A percentile compares a stretch with the other conserved stretches of the same genome.
phyloP scores from a whole-genome alignment of 2,797 vertebrate genomes.

The Scomberomorus guttatus region DNA sequence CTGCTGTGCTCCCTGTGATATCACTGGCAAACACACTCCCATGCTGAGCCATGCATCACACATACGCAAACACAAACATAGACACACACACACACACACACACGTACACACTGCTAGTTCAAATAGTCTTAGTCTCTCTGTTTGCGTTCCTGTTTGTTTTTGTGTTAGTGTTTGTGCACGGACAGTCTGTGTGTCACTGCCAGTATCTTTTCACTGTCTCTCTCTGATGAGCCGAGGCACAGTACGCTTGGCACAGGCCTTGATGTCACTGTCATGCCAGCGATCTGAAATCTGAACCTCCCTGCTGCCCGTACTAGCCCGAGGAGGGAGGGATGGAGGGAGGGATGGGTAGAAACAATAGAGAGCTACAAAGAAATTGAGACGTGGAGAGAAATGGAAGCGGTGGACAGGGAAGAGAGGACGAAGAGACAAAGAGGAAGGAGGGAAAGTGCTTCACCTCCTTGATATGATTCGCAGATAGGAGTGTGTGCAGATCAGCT shows the following conservation, averaged over 20 bases:
- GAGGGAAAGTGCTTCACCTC: conserved; percentile 5
- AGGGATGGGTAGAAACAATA: not conserved
- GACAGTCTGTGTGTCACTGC: conserved; percentile 13
- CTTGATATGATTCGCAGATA: conserved; percentile 27
- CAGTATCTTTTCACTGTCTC: conserved; percentile 33
- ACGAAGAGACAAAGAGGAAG: not conserved
- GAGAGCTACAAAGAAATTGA: conserved; percentile 29
- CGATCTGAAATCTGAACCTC: conserved; percentile 74
- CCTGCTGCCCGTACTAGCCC: conserved; percentile 44
- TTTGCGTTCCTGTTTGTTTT: conserved; percentile 44
- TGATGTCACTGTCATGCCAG: conserved; percentile 68
- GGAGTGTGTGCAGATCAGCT: conserved; percentile 23
- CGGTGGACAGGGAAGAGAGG: not conserved
- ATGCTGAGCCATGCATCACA: conserved; percentile 26
- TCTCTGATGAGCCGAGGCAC: conserved; percentile 54
- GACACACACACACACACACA: conserved; percentile 1
- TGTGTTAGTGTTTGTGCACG: conserved; percentile 28
- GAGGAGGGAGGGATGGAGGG: conserved; percentile 19
- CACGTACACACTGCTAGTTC: conserved; percentile 18
- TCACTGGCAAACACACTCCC: conserved; percentile 48
- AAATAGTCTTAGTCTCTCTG: conserved; percentile 40
- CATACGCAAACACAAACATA: conserved; percentile 15
- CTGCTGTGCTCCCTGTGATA: conserved; percentile 61
- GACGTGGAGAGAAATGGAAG: not conserved
- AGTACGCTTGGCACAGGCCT: conserved; percentile 47